These are phyloP conservation scores for Brachionus rotundiformis DNA, from an alignment of 1,140 invertebrate species.

Conservation along the genomic window DNA sequence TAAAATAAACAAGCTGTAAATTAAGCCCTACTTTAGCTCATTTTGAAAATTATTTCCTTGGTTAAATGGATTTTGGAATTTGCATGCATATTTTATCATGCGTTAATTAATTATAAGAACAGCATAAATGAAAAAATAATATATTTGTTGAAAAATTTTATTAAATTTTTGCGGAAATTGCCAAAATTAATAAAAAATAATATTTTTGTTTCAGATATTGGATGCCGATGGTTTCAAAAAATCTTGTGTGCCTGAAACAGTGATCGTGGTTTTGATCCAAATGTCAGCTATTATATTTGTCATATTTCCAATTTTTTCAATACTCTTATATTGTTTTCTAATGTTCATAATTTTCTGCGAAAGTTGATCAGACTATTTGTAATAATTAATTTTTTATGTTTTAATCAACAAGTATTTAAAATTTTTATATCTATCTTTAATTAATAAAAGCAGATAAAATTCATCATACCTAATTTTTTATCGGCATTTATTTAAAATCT, in stretches of 20 bases:
- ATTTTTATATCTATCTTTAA: no score
- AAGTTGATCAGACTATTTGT: no score
- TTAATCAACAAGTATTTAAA: no score
- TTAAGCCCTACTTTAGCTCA: no score
- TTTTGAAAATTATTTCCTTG: not conserved
- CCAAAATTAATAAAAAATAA: not conserved
- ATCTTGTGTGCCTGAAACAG: no score
- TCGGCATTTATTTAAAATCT: no score
- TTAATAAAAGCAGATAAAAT: no score
- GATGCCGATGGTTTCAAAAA: no score
- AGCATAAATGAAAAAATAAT: not conserved
- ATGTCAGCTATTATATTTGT: not conserved
- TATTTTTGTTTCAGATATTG: not conserved
- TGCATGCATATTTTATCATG: conserved; percentile 7
- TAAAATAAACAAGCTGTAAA: no score
- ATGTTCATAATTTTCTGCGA: not conserved
- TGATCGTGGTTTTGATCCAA: not conserved
- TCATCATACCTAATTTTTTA: no score
- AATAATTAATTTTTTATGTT: no score
- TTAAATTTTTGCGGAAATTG: not conserved
- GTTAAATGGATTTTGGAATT: not conserved
- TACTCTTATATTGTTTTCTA: not conserved
- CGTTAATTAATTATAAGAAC: not conserved
- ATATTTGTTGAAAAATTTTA: not conserved
- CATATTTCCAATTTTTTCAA: not conserved